Percentiles rank a stretch among this genome's conserved stretches.
phyloP scores from a whole-genome alignment of 35 echinoderm and acorn worm genomes.

The Stichopus chloronotus region DNA sequence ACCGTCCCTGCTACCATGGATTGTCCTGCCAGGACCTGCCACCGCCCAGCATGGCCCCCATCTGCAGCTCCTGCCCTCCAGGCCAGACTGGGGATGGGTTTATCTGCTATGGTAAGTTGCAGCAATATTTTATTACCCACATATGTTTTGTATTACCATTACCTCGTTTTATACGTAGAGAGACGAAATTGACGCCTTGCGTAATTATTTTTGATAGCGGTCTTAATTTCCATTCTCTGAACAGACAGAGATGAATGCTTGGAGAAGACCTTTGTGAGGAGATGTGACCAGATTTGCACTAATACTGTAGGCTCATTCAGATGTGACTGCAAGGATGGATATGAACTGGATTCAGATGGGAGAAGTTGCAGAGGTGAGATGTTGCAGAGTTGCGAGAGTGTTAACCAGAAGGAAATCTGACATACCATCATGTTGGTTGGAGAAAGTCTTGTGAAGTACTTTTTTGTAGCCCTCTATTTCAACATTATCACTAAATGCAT shows the following conservation, averaged over 20 bases:
- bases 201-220: no score
- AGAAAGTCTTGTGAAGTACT: no score
- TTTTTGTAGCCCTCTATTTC: no score
- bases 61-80: constrained; percentile 44
- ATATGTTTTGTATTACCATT: no score
- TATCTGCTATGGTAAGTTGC: constrained; percentile 47
- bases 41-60: not conserved
- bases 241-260: constrained; percentile 31
- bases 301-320: constrained; percentile 36
- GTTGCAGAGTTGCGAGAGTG: not conserved
- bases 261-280: not conserved
- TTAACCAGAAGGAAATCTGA: no score
- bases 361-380: constrained; percentile 46
- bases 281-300: constrained; percentile 58
- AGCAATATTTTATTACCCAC: not conserved
- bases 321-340: constrained; percentile 38
- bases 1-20: constrained; percentile 51
- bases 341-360: constrained; percentile 22
- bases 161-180: no score
- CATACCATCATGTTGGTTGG: no score
- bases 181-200: no score
- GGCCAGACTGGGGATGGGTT: constrained; percentile 31
- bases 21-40: constrained; percentile 31
- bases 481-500: no score
- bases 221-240: not conserved